Conservation (phyloP, 2,113 vertebrate genomes). For the Scomber scombrus region DNA sequence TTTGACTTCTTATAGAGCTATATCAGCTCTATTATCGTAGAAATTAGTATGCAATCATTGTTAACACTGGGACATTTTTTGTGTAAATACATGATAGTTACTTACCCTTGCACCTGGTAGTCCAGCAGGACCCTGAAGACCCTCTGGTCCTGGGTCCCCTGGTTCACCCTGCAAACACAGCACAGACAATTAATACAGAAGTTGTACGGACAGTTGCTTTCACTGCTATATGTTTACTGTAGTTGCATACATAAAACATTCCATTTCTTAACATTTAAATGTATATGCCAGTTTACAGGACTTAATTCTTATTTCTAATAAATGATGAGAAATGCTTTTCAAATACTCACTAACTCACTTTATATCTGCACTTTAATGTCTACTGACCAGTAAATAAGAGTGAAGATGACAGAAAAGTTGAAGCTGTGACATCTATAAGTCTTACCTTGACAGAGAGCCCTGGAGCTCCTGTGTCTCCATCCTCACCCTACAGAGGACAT, state of each 20-base stretch:
- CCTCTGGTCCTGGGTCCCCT: slow-evolving; percentile 77
- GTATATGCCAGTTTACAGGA: too few species aligned
- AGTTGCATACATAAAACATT: background rate
- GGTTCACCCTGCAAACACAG: slow-evolving; percentile 75
- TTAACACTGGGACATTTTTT: background rate
- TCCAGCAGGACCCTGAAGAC: slow-evolving; percentile 79
- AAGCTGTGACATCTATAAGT: background rate
- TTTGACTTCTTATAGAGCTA: too few species aligned
- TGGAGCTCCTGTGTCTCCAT: slow-evolving; percentile 77
- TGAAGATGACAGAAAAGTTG: background rate
- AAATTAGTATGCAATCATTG: too few species aligned
- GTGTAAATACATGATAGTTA: background rate
- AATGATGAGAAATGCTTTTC: background rate
- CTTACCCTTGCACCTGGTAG: slow-evolving; percentile 83
- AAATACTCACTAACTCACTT: background rate
- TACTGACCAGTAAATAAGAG: background rate
- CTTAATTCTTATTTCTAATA: background rate
- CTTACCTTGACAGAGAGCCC: slow-evolving; percentile 83
- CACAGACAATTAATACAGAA: background rate
- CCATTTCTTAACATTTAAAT: too few species aligned
- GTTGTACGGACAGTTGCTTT: too few species aligned
- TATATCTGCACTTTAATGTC: background rate
- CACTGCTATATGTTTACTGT: too few species aligned
- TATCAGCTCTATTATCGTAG: too few species aligned
- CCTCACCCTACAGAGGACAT: slow-evolving; percentile 79